These are phyloP conservation scores for Ornithoptera alexandrae DNA, from an alignment of 2,888 invertebrate genomes.

Conservation along the genomic window DNA sequence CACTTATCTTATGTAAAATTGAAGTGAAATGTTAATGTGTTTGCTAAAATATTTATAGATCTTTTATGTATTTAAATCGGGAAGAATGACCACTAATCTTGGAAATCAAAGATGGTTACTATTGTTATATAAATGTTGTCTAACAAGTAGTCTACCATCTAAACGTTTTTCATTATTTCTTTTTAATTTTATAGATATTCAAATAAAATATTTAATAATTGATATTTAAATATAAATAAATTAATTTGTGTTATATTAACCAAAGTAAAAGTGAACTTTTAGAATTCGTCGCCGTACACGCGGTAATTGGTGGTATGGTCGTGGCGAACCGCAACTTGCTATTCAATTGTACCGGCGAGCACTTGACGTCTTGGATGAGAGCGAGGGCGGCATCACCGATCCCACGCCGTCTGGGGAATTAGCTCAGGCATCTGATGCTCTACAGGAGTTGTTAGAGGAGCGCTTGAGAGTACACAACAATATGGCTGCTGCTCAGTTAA, in stretches of 20 bases:
- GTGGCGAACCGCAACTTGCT: conserved; percentile 89
- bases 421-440: conserved; percentile 49
- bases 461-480: conserved; percentile 93
- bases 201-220: no score
- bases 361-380: conserved; percentile 88
- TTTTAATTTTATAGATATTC: no score
- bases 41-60: no score
- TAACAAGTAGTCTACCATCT: no score
- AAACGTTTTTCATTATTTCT: no score
- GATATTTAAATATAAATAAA: no score
- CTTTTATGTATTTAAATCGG: no score
- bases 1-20: no score
- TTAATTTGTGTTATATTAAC: neutral
- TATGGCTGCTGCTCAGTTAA: conserved; percentile 94
- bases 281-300: conserved; percentile 83
- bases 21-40: no score
- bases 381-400: conserved; percentile 82
- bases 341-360: conserved; percentile 93
- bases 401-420: conserved; percentile 75
- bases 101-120: no score
- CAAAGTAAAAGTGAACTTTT: neutral
- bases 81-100: no score
- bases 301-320: conserved; percentile 94
- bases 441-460: conserved; percentile 84
- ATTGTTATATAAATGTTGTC: no score